Conservation (phyloP, 2,113 vertebrate species). For the Platysteira castanea region DNA sequence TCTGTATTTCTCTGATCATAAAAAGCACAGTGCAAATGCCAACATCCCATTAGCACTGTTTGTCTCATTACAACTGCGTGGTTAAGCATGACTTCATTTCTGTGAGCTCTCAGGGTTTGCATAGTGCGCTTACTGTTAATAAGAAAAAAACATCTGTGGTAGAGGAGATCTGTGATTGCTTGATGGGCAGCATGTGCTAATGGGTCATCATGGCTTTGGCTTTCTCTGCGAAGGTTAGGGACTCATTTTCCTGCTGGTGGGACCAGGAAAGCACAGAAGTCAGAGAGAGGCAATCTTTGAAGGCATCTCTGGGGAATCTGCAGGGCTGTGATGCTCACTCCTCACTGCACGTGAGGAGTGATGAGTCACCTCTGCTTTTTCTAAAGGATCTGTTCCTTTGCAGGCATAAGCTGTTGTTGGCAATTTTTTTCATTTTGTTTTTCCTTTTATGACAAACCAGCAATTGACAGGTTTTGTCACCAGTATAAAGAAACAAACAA, state of each 20-base stretch:
- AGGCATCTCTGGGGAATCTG: not conserved
- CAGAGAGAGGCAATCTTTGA: not conserved
- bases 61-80: fast-evolving
- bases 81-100: not conserved
- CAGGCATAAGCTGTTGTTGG: not conserved
- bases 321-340: not conserved
- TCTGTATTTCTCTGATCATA: not conserved
- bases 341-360: fast-evolving
- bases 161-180: not conserved
- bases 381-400: not conserved
- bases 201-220: not conserved
- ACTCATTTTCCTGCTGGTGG: not conserved
- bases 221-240: not conserved
- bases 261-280: not conserved
- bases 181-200: not conserved
- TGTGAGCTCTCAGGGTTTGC: not conserved
- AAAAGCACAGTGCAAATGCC: not conserved
- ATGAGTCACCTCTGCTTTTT: not conserved
- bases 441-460: not conserved
- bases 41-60: not conserved
- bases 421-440: not conserved
- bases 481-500: not conserved
- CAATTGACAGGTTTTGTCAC: not conserved
- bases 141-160: fast-evolving
- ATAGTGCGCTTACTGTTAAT: not conserved